phyloP scores from a whole-genome alignment of 1,140 invertebrate genomes.

The Aphaenogaster floridana region DNA sequence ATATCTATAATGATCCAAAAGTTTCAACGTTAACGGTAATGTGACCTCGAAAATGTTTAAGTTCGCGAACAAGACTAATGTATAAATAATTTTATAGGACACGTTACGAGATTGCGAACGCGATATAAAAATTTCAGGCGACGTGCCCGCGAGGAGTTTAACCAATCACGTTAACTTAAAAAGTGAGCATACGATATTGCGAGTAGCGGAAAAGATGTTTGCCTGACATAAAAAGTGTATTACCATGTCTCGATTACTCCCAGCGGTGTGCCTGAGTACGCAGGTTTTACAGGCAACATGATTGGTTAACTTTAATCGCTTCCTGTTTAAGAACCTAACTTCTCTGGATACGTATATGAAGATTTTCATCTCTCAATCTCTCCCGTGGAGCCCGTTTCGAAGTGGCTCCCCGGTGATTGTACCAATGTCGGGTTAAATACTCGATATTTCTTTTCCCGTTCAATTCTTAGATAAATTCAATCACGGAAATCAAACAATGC shows the following conservation, averaged over 20 bases:
- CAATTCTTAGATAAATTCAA: slow-evolving; percentile 18
- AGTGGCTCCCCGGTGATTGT: slow-evolving; percentile 39
- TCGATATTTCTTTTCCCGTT: slow-evolving; percentile 17
- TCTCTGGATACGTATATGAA: slow-evolving; percentile 29
- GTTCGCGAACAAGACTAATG: neutral
- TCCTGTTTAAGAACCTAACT: slow-evolving; percentile 55
- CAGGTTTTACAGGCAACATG: slow-evolving; percentile 45
- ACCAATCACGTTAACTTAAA: slow-evolving; percentile 32
- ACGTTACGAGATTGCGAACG: slow-evolving; percentile 9
- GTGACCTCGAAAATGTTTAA: slow-evolving; percentile 15
- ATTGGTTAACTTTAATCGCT: slow-evolving; percentile 62
- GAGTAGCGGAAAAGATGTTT: slow-evolving; percentile 37
- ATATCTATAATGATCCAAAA: neutral
- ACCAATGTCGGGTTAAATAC: slow-evolving; percentile 1
- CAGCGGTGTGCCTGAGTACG: slow-evolving; percentile 44
- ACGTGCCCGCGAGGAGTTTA: slow-evolving; percentile 31
- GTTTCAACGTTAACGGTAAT: neutral
- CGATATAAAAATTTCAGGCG: slow-evolving; percentile 45
- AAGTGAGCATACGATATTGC: slow-evolving; percentile 22
- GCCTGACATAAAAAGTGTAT: slow-evolving; percentile 52
- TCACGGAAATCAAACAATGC: neutral
- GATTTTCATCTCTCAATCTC: slow-evolving; percentile 37
- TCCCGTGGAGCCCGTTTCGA: slow-evolving; percentile 13
- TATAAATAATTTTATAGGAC: slow-evolving; percentile 35
- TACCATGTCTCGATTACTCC: slow-evolving; percentile 54